Conservation (phyloP, 2,888 invertebrate genomes). For the Polydrusus cervinus region DNA sequence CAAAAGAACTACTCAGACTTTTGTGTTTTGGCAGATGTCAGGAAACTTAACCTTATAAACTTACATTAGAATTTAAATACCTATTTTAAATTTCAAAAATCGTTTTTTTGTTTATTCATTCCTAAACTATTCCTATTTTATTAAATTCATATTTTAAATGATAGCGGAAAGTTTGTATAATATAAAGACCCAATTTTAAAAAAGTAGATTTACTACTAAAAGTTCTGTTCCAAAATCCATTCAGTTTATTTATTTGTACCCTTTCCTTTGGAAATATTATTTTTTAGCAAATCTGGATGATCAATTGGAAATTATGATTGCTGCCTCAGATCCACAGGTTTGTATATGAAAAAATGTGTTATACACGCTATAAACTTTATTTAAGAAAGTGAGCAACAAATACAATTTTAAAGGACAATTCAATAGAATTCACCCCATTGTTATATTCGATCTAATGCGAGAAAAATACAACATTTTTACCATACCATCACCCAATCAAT, state of each 20-base stretch:
- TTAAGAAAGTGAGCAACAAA: not conserved
- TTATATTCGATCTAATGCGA: too few relatives aligned
- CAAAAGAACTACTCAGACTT: too few relatives aligned
- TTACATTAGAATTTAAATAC: too few relatives aligned
- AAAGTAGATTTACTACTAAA: not conserved
- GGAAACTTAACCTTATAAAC: too few relatives aligned
- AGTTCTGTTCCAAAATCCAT: not conserved
- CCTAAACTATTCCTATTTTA: not conserved
- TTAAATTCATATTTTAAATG: slow-evolving; percentile 12
- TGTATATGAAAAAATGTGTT: not conserved
- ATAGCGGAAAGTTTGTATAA: not conserved
- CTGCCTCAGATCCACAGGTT: slow-evolving; percentile 93
- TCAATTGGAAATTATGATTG: slow-evolving; percentile 87
- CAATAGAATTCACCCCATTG: too few relatives aligned
- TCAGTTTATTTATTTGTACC: slow-evolving; percentile 7
- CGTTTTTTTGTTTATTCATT: not conserved
- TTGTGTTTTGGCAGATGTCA: too few relatives aligned
- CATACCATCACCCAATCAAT: too few relatives aligned
- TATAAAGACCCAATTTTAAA: not conserved
- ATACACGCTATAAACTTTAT: not conserved
- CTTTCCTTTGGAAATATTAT: slow-evolving; percentile 21
- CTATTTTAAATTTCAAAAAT: too few relatives aligned
- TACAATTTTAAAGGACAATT: not conserved
- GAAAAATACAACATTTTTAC: too few relatives aligned
- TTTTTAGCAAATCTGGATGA: slow-evolving; percentile 85